Evolutionary conservation across 2,797 vertebrate species (phyloP).

Genomic region (Chrysocyon brachyurus): DNA sequence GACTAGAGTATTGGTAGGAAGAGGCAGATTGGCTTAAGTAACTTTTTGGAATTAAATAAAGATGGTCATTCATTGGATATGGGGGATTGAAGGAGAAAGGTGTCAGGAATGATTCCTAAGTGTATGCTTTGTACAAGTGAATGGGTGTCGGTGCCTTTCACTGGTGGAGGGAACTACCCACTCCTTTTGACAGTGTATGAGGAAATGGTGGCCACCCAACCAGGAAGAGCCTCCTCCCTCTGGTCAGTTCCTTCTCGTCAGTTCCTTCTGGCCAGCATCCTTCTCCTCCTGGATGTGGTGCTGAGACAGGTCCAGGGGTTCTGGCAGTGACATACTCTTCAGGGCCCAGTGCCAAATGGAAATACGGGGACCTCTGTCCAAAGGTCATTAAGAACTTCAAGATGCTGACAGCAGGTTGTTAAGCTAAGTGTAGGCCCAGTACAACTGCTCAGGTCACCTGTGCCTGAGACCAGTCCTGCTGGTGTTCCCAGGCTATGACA

Average conservation of each 20-base stretch:
- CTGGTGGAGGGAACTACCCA: background rate
- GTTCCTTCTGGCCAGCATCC: background rate
- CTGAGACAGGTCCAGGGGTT: background rate
- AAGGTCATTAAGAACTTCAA: background rate
- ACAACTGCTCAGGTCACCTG: fast-evolving
- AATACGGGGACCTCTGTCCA: background rate
- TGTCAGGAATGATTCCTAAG: too few species aligned
- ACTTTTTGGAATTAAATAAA: background rate
- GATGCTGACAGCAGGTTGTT: background rate
- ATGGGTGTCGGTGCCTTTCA: background rate
- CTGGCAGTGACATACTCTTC: background rate
- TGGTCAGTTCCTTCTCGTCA: background rate
- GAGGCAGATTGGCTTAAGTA: background rate
- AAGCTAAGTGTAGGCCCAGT: background rate
- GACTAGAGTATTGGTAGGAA: background rate
- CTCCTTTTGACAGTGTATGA: background rate
- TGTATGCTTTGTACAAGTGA: background rate
- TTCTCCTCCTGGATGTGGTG: background rate
- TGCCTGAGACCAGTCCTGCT: background rate
- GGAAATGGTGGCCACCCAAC: background rate
- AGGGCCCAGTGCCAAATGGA: background rate
- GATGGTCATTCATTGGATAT: background rate
- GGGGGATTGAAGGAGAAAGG: background rate
- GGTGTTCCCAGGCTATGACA: fast-evolving
- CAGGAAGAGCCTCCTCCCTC: background rate